Conservation (phyloP, 2,797 vertebrate genomes). For the Lepus townsendii region DNA sequence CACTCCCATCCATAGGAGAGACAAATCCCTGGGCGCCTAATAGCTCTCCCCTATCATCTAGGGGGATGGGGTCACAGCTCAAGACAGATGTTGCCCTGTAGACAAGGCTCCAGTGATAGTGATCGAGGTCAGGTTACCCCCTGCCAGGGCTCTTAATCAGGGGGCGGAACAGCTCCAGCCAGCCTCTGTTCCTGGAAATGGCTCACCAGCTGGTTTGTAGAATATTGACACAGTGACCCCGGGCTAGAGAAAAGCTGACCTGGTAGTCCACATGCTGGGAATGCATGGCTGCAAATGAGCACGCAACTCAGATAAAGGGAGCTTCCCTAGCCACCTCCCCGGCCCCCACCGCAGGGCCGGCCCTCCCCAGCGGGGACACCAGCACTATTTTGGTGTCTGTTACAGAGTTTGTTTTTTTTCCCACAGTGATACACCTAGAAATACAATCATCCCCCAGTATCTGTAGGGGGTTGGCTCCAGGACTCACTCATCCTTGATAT, state of each 20-base stretch:
- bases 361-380: not conserved
- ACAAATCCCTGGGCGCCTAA: not conserved
- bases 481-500: too few relatives aligned
- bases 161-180: not conserved
- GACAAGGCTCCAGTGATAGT: too few relatives aligned
- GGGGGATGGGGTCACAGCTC: not conserved
- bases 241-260: not conserved
- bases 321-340: not conserved
- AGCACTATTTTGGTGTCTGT: not conserved
- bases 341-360: fast-evolving
- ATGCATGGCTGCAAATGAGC: not conserved
- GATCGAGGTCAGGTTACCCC: not conserved
- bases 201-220: not conserved
- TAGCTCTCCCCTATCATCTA: not conserved
- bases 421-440: not conserved
- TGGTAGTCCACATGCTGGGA: not conserved
- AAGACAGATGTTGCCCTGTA: not conserved
- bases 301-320: not conserved
- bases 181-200: not conserved
- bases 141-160: not conserved
- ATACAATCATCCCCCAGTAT: too few relatives aligned
- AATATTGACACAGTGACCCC: not conserved
- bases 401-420: not conserved
- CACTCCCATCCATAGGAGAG: not conserved
- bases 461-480: too few relatives aligned